Percentiles rank a stretch among this genome's conserved stretches.
These are phyloP conservation scores for Acanthopagrus latus DNA, from an alignment of 2,797 vertebrate genomes.

Conservation along the genomic window DNA sequence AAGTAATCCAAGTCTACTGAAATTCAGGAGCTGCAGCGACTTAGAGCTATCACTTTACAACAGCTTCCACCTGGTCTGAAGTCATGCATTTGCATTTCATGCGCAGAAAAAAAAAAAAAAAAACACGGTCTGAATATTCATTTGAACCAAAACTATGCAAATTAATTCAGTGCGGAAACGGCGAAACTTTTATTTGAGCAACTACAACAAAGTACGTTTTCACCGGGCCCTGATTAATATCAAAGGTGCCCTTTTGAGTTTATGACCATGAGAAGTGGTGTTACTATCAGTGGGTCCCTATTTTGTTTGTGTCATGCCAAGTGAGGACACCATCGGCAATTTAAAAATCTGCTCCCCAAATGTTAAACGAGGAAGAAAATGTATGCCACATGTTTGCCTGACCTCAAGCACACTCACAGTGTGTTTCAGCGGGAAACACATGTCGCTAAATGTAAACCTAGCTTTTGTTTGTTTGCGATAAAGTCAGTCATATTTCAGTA, in stretches of 20 bases:
- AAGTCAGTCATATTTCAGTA: neutral
- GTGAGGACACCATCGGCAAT: no score
- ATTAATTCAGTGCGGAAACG: slow-evolving; percentile 38
- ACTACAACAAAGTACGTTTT: slow-evolving; percentile 17
- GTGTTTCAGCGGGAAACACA: neutral
- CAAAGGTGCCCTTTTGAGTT: neutral
- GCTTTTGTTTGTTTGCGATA: neutral
- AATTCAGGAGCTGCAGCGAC: slow-evolving; percentile 57
- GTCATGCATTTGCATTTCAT: slow-evolving; percentile 58
- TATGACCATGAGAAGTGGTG: neutral
- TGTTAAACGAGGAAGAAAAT: neutral
- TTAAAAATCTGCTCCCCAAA: neutral
- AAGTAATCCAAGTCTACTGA: slow-evolving; percentile 46
- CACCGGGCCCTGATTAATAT: neutral
- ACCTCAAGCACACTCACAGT: neutral
- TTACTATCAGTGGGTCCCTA: neutral
- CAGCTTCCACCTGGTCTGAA: slow-evolving; percentile 66
- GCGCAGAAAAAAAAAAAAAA: slow-evolving; percentile 18
- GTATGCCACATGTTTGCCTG: neutral
- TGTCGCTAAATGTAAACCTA: neutral
- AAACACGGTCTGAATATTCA: slow-evolving; percentile 40
- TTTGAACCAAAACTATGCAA: slow-evolving; percentile 38
- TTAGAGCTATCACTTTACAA: slow-evolving; percentile 57
- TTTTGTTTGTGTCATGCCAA: neutral
- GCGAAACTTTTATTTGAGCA: slow-evolving; percentile 4